Conservation (phyloP, 2,888 invertebrate genomes). For the Xanthorhoe spadicearia region DNA sequence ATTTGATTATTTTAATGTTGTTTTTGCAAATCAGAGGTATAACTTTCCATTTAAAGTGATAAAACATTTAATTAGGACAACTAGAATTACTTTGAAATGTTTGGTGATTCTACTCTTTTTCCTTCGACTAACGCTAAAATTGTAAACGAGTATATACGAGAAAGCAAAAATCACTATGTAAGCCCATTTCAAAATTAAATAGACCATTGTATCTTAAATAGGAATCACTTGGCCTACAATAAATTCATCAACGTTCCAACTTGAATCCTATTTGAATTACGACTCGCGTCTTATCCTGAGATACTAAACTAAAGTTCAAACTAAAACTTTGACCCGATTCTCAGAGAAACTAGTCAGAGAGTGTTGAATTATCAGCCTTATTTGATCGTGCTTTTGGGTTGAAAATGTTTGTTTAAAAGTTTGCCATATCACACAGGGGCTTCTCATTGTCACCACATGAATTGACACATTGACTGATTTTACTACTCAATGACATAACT, state of each 20-base stretch:
- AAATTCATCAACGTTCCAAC: slow-evolving; percentile 38
- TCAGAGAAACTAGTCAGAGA: not conserved
- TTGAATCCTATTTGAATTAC: slow-evolving; percentile 39
- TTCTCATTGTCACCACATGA: slow-evolving; percentile 7
- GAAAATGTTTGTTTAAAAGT: not conserved
- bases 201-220: slow-evolving; percentile 23
- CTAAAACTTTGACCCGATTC: slow-evolving; percentile 43
- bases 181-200: slow-evolving; percentile 8
- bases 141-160: not conserved
- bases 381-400: not conserved
- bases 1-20: too few relatives aligned
- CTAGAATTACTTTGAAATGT: too few relatives aligned
- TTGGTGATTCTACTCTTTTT: too few relatives aligned
- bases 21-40: too few relatives aligned
- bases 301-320: slow-evolving; percentile 34
- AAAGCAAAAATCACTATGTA: slow-evolving; percentile 6
- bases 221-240: slow-evolving; percentile 33
- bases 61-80: too few relatives aligned
- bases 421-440: not conserved
- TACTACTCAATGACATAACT: too few relatives aligned
- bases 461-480: not conserved
- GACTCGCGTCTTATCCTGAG: slow-evolving; percentile 35
- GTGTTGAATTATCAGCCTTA: slow-evolving; percentile 14
- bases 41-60: too few relatives aligned
- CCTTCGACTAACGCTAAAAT: too few relatives aligned